Base-by-base conservation (phyloP, 1,140 invertebrate species). In the Phymastichus coffea region DNA sequence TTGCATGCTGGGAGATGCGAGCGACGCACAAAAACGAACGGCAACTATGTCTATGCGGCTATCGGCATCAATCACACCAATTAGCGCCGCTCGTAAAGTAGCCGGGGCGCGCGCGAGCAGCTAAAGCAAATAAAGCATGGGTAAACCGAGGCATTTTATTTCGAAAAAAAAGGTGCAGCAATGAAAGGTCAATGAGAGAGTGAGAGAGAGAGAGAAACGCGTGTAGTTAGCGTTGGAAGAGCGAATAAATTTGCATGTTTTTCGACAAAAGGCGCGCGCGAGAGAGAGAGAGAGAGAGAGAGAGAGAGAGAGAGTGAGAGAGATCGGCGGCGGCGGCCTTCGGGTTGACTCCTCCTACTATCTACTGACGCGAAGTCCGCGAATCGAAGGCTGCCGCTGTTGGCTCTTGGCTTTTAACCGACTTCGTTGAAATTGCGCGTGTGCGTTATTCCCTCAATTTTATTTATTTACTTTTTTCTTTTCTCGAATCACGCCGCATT, bases 221-320 rank as follows among this genome's bases (percentile, higher is more conserved):
- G 46, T 12, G 4, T 46, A n/a, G n/a, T 17, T 17, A 20, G 61
- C 63, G 56, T 64, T n/a, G n/a, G n/a, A n/a, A n/a, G 66, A 61
- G 58, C 57, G 69, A 69, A 71, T 71, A 69, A 67, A 67, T 71
- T 71, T 67, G 66, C 67, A 71, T 69, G 47, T 66, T 66, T 66
- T 66, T 67, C 68, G 65, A 71, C 71, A 76, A 72, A 73, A 74
- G 73, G 66, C n/a, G n/a, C n/a, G n/a, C n/a, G n/a, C n/a, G n/a
- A n/a, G n/a, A n/a, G n/a, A n/a, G n/a, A n/a, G n/a, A n/a, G n/a
- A n/a, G n/a, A n/a, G n/a, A n/a, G n/a, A n/a, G n/a, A n/a, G n/a
- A n/a, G n/a, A n/a, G n/a, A n/a, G n/a, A n/a, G n/a, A n/a, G n/a
- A n/a, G n/a, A n/a, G n/a, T n/a, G n/a, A n/a, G n/a, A n/a, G n/a